Evolutionary conservation across 2,113 vertebrate genomes (phyloP), one percentile per base, ranked within the genome.

Genomic region (Platichthys flesus): DNA sequence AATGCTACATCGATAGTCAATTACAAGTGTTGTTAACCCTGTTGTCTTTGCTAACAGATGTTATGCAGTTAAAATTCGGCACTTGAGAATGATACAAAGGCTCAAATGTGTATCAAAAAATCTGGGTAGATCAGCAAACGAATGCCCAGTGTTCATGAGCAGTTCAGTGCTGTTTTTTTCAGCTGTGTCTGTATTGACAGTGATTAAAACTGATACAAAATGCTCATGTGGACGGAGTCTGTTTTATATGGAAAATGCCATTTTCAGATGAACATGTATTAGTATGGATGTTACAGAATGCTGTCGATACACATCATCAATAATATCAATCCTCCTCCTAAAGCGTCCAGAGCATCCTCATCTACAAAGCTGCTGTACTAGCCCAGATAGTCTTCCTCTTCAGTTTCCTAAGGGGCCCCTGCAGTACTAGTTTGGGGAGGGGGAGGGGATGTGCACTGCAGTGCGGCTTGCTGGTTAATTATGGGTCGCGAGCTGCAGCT

Each of bases 401-500:
- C 40, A 74, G 68, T 87, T 93, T 87, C 78, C 82, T 56, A 51
- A 74, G 81, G 81, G 90, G 83, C 78, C 88, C 83, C 74, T 80
- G 83, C 82, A 71, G 71, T 73, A 76, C 71, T 58, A 74, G 74
- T 59, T 74, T 70, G 85, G 76, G 78, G 87, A 76, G 81, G 83
- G 85, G 78, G 69, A 58, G 76, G 86, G 75, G 88, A 73, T 81
- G 79, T 86, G 89, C 64, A 71, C 87, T 89, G 82, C 84, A 85
- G 88, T 90, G 90, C 73, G 88, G 89, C 91, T 89, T 85, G 87
- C 87, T 92, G 92, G 88, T 90, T 95, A 95, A 95, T 95, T 95
- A 94, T 94, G 94, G 93, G 93, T 92, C 93, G 88, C 83, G 84
- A 91, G 90, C 93, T 93, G 93, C 87, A 91, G 92, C 91, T 93